phyloP scores from a whole-genome alignment of 2,888 invertebrate genomes.

The Conus canariensis region DNA sequence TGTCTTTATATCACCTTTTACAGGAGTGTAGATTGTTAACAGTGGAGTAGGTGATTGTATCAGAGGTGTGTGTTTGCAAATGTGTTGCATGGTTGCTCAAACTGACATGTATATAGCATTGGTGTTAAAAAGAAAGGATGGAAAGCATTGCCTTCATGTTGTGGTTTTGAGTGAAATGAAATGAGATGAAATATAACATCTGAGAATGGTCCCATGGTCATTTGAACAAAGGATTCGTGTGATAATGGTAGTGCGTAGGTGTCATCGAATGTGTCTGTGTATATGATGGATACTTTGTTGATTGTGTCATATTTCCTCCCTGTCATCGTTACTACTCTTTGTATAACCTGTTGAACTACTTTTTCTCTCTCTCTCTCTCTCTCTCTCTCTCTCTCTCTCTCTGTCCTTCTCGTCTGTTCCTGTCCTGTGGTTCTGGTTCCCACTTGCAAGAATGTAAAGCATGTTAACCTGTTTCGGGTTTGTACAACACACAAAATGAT shows the following conservation, averaged over 20 bases:
- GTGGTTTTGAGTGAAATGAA: too few species aligned
- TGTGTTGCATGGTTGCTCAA: background rate
- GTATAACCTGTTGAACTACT: too few species aligned
- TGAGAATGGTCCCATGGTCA: too few species aligned
- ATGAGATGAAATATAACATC: too few species aligned
- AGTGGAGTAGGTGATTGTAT: too few species aligned
- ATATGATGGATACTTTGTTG: too few species aligned
- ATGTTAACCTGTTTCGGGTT: too few species aligned
- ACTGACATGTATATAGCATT: background rate
- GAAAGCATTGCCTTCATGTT: too few species aligned
- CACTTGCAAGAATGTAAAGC: background rate
- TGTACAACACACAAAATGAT: background rate
- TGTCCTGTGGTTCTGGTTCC: background rate
- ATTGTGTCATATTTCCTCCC: background rate
- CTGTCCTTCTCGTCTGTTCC: background rate
- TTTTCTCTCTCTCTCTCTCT: slow-evolving; percentile 15
- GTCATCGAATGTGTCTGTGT: too few species aligned
- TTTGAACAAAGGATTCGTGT: background rate
- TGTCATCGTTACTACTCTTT: background rate
- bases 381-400: slow-evolving; percentile 28
- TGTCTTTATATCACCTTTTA: background rate
- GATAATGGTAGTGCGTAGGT: too few species aligned
- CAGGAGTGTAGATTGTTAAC: background rate
- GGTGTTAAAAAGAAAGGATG: too few species aligned
- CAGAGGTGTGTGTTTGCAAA: background rate